phyloP scores from a whole-genome alignment of 2,113 vertebrate genomes.

The Pollimyrus isidori region DNA sequence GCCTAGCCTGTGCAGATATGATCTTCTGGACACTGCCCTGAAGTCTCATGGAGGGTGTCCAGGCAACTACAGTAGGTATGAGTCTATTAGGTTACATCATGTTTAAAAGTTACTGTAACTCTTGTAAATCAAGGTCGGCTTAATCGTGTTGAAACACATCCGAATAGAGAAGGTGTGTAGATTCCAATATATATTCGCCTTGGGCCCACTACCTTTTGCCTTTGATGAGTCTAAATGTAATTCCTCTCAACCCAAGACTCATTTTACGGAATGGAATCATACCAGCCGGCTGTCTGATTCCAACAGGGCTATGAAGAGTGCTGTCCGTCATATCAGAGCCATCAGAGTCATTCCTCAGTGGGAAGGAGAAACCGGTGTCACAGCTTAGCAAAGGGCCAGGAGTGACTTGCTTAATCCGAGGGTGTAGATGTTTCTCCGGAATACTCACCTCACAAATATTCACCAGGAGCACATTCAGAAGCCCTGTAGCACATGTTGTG shows the following conservation, averaged over 20 bases:
- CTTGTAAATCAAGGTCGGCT: background rate
- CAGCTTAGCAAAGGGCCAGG: background rate
- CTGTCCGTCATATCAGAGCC: background rate
- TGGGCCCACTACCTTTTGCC: background rate
- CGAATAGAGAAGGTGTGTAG: background rate
- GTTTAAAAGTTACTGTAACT: background rate
- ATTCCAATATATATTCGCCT: background rate
- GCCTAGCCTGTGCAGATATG: background rate
- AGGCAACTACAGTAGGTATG: background rate
- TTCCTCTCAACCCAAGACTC: background rate
- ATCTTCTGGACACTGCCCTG: background rate
- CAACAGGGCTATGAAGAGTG: background rate
- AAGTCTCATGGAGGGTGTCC: background rate
- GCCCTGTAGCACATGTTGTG: background rate
- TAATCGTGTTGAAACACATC: background rate
- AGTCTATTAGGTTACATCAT: background rate
- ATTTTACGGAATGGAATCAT: background rate
- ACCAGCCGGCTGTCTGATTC: background rate
- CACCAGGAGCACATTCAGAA: background rate
- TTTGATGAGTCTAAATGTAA: background rate
- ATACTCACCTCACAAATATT: constrained; percentile 7
- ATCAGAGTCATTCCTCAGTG: background rate
- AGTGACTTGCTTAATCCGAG: background rate
- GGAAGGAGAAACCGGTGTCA: background rate
- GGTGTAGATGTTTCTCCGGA: background rate